Percentiles rank a stretch among this genome's conserved stretches.
These are phyloP conservation scores for Telmatherina bonti DNA, from an alignment of 2,797 vertebrate species.

Conservation along the genomic window DNA sequence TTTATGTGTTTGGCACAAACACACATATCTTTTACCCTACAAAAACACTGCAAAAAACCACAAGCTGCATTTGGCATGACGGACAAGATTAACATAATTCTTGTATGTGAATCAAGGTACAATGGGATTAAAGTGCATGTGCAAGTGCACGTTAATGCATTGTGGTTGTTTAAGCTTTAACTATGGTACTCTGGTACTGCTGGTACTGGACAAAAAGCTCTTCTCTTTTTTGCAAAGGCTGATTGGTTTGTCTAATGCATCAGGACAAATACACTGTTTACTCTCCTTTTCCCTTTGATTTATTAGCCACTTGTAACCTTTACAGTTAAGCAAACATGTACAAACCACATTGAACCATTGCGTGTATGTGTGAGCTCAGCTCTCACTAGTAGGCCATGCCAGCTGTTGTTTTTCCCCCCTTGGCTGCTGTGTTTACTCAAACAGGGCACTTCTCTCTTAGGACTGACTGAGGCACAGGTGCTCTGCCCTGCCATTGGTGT, in stretches of 20 bases:
- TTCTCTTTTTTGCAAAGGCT: slow-evolving; percentile 23
- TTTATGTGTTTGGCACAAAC: slow-evolving; percentile 12
- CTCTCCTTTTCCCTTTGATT: slow-evolving; percentile 57
- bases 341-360: slow-evolving; percentile 39
- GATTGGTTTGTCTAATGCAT: slow-evolving; percentile 54
- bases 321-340: slow-evolving; percentile 60
- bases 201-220: slow-evolving; percentile 42
- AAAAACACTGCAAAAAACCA: slow-evolving; percentile 28
- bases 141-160: slow-evolving; percentile 38
- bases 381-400: slow-evolving; percentile 71
- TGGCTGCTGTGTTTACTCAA: slow-evolving; percentile 91
- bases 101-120: slow-evolving; percentile 30
- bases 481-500: slow-evolving; percentile 29
- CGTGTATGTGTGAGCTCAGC: slow-evolving; percentile 32
- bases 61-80: slow-evolving; percentile 39
- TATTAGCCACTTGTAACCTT: slow-evolving; percentile 69
- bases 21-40: slow-evolving; percentile 20
- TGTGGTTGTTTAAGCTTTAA: slow-evolving; percentile 43
- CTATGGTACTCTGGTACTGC: slow-evolving; percentile 18
- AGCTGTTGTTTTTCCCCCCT: slow-evolving; percentile 87
- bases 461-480: slow-evolving; percentile 41
- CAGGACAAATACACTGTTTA: slow-evolving; percentile 67
- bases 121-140: slow-evolving; percentile 52
- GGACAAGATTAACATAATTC: slow-evolving; percentile 34
- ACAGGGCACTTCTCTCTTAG: slow-evolving; percentile 73